Base-by-base conservation (phyloP, 2,113 vertebrate species). In the Osmerus mordax region DNA sequence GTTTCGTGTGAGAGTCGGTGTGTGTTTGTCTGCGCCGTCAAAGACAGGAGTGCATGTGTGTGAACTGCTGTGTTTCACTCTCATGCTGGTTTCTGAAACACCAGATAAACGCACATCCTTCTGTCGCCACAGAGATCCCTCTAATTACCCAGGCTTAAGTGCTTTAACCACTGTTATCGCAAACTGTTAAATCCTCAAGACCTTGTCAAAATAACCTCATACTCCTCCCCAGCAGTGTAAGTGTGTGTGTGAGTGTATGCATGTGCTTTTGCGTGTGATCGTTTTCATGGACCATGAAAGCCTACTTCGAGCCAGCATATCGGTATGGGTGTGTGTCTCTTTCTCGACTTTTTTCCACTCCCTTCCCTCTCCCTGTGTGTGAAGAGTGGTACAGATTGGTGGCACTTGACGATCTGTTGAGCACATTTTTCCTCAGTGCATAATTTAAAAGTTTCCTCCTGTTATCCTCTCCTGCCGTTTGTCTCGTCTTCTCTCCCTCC, bases 61-160 rank as follows among this genome's bases (percentile, higher is more conserved):
- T 21, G 62, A 67, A 69, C 75, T 51, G 77, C 73, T 75, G 79
- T 85, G 76, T n/a, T 41, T 29, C n/a, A 75, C 73, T 81, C 85
- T 86, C 85, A 80, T 79, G 90, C 84, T 83, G 81, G 67, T 86
- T 87, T 88, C 76, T 90, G 90, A 90, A 91, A 89, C 86, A 83
- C 84, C 80, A 87, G 85, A 91, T 91, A 87, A 91, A 88, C 88
- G 88, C 78, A 84, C 85, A 91, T 92, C 88, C 36, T 91, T 91
- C 90, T 84, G 89, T 88, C 87, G 58, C 88, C 82, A 77, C 80
- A 71, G 88, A 81, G 80, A 87, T 91, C 87, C 81, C 87, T 80
- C 90, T 92, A 92, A 92, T 93, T 93, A 92, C 89, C 86, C 88
- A 86, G 87, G 90, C 89, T 91, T 93, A 93, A 93, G 91, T 91